phyloP scores from a whole-genome alignment of 1,140 invertebrate species.

The Zaprionus gabonicus region DNA sequence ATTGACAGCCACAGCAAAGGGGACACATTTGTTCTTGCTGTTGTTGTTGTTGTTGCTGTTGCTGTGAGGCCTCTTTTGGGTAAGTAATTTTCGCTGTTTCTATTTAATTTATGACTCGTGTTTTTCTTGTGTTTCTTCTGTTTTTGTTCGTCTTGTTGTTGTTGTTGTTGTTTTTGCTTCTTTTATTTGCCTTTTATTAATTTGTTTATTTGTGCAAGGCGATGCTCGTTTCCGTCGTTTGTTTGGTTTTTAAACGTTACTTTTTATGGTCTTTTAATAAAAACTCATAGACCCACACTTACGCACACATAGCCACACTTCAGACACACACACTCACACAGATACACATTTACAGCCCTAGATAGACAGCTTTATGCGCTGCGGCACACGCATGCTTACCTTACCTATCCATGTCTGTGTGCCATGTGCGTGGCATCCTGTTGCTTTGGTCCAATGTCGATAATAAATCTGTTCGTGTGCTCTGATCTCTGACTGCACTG shows the following conservation, averaged over 20 bases:
- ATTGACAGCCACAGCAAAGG: conserved; percentile 72
- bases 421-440: conserved; percentile 55
- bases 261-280: conserved; percentile 73
- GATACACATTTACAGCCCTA: conserved; percentile 22
- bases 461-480: conserved; percentile 49
- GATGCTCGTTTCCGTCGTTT: conserved; percentile 47
- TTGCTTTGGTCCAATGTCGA: conserved; percentile 53
- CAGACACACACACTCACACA: conserved; percentile 14
- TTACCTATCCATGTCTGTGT: conserved; percentile 25
- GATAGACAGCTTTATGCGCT: conserved; percentile 57
- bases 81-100: conserved; percentile 82
- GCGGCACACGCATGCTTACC: conserved; percentile 31
- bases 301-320: conserved; percentile 10
- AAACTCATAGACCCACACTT: conserved; percentile 50
- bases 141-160: conserved; percentile 28
- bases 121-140: conserved; percentile 60
- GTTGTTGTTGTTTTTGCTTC: conserved; percentile 2
- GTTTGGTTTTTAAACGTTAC: conserved; percentile 52
- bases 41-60: conserved; percentile 24
- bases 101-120: conserved; percentile 81
- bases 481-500: conserved; percentile 39
- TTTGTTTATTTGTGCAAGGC: conserved; percentile 74
- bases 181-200: conserved; percentile 80
- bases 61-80: conserved; percentile 50
- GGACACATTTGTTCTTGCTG: conserved; percentile 66